Evolutionary conservation across 1,140 invertebrate species (phyloP).

Genomic region (Nymphalis io): DNA sequence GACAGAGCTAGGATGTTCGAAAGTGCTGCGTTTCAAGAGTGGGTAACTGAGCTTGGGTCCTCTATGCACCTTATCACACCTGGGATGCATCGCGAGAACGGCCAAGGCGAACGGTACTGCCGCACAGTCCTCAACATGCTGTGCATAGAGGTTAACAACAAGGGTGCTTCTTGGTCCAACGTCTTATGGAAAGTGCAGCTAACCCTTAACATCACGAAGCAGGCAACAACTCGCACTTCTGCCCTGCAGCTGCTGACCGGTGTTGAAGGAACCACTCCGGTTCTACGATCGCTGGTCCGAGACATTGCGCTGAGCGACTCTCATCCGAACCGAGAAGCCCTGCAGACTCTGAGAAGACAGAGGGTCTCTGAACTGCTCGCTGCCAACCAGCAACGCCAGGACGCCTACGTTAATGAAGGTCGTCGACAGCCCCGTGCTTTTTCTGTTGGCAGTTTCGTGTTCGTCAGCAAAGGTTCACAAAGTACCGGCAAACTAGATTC

Average conservation of each 20-base stretch:
- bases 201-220: neutral
- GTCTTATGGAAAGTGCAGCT: neutral
- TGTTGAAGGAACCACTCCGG: too few relatives aligned
- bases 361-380: too few relatives aligned
- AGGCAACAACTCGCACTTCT: neutral
- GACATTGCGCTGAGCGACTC: too few relatives aligned
- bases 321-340: too few relatives aligned
- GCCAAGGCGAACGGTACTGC: constrained; percentile 30
- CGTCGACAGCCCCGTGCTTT: too few relatives aligned
- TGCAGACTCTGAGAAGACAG: too few relatives aligned
- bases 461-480: too few relatives aligned
- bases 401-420: too few relatives aligned
- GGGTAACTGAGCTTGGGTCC: neutral
- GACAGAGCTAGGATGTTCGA: constrained; percentile 39
- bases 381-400: too few relatives aligned
- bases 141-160: neutral
- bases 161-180: neutral
- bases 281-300: too few relatives aligned
- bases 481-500: too few relatives aligned
- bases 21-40: neutral
- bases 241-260: neutral
- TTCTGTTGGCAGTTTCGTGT: too few relatives aligned
- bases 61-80: constrained; percentile 33
- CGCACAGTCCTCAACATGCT: constrained; percentile 34
- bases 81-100: constrained; percentile 34